phyloP scores from a whole-genome alignment of 2,888 invertebrate species.

The Polylopha cassiicola region DNA sequence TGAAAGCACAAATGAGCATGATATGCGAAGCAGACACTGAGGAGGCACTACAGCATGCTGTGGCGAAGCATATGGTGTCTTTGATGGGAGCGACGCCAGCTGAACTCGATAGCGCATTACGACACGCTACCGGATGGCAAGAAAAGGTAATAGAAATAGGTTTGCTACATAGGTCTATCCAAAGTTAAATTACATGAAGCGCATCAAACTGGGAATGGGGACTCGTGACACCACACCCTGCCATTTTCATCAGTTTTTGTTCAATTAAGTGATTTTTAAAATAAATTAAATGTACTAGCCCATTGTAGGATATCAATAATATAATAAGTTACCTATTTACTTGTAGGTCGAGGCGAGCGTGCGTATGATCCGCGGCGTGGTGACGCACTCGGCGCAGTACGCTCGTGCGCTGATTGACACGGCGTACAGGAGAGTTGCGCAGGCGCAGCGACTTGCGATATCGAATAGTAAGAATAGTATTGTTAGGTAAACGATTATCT shows the following conservation, averaged over 20 bases:
- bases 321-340: too few species aligned
- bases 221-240: too few species aligned
- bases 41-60: slow-evolving; percentile 1
- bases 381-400: slow-evolving; percentile 43
- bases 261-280: too few species aligned
- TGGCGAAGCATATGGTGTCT: slow-evolving; percentile 22
- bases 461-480: neutral
- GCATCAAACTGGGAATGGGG: too few species aligned
- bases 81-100: slow-evolving; percentile 33
- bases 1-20: slow-evolving; percentile 5
- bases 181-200: too few species aligned
- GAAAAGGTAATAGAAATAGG: too few species aligned
- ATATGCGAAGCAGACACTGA: slow-evolving; percentile 6
- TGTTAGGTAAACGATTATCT: too few species aligned
- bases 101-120: slow-evolving; percentile 26
- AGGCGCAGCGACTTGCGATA: slow-evolving; percentile 27
- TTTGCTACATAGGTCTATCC: too few species aligned
- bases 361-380: slow-evolving; percentile 32
- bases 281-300: too few species aligned
- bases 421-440: slow-evolving; percentile 34
- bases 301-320: too few species aligned
- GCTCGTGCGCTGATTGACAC: slow-evolving; percentile 35
- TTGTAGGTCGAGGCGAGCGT: slow-evolving; percentile 35
- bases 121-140: slow-evolving; percentile 23
- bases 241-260: too few species aligned